Evolutionary conservation across 2,797 vertebrate genomes (phyloP).

Genomic region (Rhinogobio ventralis): DNA sequence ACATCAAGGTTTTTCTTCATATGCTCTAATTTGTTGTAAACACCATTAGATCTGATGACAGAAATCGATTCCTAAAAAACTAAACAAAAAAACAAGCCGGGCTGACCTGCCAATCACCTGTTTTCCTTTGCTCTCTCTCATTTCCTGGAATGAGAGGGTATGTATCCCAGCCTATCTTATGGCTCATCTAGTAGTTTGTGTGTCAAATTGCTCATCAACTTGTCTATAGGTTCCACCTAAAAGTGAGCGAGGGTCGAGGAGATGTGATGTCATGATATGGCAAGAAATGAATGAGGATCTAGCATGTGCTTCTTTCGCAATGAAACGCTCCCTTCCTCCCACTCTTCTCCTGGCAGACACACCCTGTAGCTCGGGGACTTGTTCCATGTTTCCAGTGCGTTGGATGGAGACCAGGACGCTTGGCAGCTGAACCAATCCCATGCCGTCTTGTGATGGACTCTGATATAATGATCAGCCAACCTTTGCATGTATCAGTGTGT

Average conservation of each 20-base stretch:
- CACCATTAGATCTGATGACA: not conserved
- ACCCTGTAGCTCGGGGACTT: slow-evolving; percentile 45
- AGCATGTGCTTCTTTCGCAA: slow-evolving; percentile 42
- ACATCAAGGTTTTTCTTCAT: not conserved
- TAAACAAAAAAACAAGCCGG: not conserved
- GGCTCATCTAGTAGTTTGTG: not conserved
- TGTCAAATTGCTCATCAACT: not conserved
- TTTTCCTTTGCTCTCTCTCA: slow-evolving; percentile 21
- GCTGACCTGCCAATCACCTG: not conserved
- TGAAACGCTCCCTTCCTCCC: slow-evolving; percentile 19
- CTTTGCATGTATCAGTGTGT: slow-evolving; percentile 16
- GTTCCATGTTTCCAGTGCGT: slow-evolving; percentile 10
- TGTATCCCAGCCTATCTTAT: not conserved
- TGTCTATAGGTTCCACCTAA: slow-evolving; percentile 2
- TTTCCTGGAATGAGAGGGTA: slow-evolving; percentile 33
- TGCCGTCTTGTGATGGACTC: slow-evolving; percentile 7
- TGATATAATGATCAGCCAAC: slow-evolving; percentile 37
- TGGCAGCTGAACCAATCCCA: slow-evolving; percentile 6
- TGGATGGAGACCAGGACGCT: slow-evolving; percentile 1
- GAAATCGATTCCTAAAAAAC: not conserved
- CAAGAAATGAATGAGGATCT: slow-evolving; percentile 23
- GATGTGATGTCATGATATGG: slow-evolving; percentile 17
- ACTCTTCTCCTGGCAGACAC: slow-evolving; percentile 23
- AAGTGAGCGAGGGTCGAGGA: not conserved
- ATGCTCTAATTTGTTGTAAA: slow-evolving; percentile 19